Evolutionary conservation across 2,113 vertebrate species (phyloP).

Genomic region (Cyprinodon tularosa): DNA sequence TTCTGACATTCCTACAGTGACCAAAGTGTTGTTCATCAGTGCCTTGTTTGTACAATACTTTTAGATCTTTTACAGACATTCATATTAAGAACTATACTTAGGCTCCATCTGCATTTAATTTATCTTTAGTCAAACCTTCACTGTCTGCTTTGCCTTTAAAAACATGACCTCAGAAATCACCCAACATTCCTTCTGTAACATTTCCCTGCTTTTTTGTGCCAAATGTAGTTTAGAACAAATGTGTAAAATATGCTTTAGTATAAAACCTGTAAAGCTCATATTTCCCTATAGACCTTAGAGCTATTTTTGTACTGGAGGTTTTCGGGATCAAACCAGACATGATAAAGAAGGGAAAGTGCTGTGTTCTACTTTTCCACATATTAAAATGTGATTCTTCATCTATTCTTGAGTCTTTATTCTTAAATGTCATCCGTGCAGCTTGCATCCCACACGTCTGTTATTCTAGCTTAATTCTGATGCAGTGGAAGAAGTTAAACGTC

Average conservation of each 20-base stretch:
- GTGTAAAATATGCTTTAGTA: background rate
- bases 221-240: slow-evolving; percentile 1
- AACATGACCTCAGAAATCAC: background rate
- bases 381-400: slow-evolving; percentile 31
- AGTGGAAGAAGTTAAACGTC: too few species aligned
- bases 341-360: background rate
- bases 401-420: background rate
- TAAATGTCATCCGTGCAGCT: background rate
- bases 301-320: slow-evolving; percentile 54
- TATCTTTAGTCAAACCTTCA: background rate
- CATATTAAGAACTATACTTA: background rate
- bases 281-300: background rate
- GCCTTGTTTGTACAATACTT: slow-evolving; percentile 34
- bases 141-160: background rate
- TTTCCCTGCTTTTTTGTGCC: background rate
- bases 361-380: slow-evolving; percentile 9
- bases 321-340: background rate
- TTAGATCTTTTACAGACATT: background rate
- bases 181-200: slow-evolving; percentile 11
- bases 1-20: slow-evolving; percentile 25
- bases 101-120: background rate
- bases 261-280: slow-evolving; percentile 1
- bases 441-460: background rate
- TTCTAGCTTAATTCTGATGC: too few species aligned
- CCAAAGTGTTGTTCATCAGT: slow-evolving; percentile 37